These are phyloP conservation scores for Peromyscus leucopus DNA, from an alignment of 2,113 vertebrate species.

Conservation along the genomic window DNA sequence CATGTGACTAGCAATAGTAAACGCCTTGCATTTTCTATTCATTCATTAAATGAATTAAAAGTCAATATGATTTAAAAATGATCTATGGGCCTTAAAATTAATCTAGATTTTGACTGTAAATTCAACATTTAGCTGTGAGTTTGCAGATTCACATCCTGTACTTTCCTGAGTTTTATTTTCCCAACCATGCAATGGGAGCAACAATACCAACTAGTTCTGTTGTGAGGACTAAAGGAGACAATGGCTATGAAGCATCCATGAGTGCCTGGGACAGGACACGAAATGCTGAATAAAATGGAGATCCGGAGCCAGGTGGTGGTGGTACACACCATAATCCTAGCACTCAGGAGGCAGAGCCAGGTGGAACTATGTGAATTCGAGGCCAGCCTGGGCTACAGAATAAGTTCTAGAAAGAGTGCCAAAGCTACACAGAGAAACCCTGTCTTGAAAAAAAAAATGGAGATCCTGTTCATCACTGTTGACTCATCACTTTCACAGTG, in stretches of 20 bases:
- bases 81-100: not conserved
- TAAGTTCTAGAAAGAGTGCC: too few relatives aligned
- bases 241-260: not conserved
- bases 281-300: not conserved
- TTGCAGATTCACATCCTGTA: not conserved
- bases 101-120: not conserved
- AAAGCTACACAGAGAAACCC: too few relatives aligned
- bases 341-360: too few relatives aligned
- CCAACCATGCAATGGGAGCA: not conserved
- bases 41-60: not conserved
- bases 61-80: not conserved
- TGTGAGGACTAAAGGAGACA: not conserved
- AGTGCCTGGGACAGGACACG: not conserved
- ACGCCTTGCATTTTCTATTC: not conserved
- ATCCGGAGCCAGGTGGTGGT: too few relatives aligned
- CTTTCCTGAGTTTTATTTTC: not conserved
- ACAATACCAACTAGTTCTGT: not conserved
- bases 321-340: too few relatives aligned
- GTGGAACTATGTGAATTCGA: too few relatives aligned
- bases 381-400: too few relatives aligned
- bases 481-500: not conserved
- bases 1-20: not conserved
- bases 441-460: not conserved
- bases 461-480: not conserved
- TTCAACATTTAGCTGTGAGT: not conserved